phyloP scores from a whole-genome alignment of 2,113 vertebrate genomes.

The Microcebus griseorufus region DNA sequence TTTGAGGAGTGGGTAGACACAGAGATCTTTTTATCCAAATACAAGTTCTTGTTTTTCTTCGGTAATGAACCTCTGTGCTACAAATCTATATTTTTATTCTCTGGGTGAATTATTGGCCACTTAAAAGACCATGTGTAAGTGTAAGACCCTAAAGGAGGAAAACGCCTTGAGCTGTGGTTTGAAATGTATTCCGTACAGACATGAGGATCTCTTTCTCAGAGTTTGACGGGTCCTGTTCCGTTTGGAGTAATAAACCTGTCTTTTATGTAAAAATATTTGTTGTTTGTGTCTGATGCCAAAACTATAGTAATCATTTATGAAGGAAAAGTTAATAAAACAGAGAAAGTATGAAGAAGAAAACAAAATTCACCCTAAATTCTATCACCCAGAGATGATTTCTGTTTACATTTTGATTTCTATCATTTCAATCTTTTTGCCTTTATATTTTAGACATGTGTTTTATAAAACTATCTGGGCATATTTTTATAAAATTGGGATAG shows the following conservation, averaged over 20 bases:
- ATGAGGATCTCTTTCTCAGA: slow-evolving; percentile 7
- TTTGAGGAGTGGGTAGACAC: background rate
- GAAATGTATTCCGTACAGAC: background rate
- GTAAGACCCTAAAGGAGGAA: background rate
- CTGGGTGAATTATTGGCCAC: background rate
- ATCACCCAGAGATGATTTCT: background rate
- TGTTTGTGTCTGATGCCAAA: background rate
- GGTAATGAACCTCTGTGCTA: background rate
- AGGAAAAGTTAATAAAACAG: background rate
- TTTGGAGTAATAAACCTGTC: background rate
- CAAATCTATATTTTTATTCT: background rate
- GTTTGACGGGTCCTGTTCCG: background rate
- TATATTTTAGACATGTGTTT: background rate
- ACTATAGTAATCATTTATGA: background rate
- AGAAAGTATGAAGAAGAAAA: background rate
- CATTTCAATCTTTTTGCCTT: background rate
- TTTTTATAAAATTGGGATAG: background rate
- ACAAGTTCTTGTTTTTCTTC: background rate
- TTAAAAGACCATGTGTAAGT: background rate
- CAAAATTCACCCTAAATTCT: background rate
- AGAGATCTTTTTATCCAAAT: background rate
- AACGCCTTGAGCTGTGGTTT: background rate
- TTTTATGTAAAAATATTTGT: background rate
- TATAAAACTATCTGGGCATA: background rate
- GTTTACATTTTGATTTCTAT: background rate